Evolutionary conservation across 2,888 invertebrate genomes (phyloP), one percentile per base, ranked within the genome.

Genomic region (Cheiracanthium punctorium): DNA sequence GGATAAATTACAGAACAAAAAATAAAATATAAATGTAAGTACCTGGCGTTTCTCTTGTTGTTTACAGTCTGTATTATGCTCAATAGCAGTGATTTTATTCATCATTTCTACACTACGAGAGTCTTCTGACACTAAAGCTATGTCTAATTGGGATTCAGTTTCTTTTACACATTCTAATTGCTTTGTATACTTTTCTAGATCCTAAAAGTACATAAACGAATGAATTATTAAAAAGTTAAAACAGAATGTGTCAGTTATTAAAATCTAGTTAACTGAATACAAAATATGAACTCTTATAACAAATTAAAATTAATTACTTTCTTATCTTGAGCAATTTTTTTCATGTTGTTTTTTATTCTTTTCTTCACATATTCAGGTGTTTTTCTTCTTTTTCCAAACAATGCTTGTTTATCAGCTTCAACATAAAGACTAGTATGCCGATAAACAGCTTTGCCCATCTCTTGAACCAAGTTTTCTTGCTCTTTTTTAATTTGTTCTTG

Each of bases 381-480:
- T 52, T 71, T 80, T 37, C 43, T 80, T 37, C 76, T 86, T 37
- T 75, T 80, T 17, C 80, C 86, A 52, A 75, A 76, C 12, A 86
- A 37, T 14, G 71, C 41, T 28, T 86, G 80, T 24, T 80, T 86
- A 65, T 86, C 80, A 37, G 86, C 86, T 71, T 86, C 80, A 20
- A 86, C 65, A 67, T 80, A 86, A 4, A 86, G 37, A 48, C 28
- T 65, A 24, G 86, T 76, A 30, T 86, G 80, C 8, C 30, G 41
- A 24, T 80, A 75, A 37, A 76, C 86, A 41, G 80, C 86, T 75
- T 71, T 70, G 8, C n/a, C 20, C 71, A 86, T 65, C n/a, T 80
- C 65, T 71, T 75, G n/a, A 20, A 64, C 75, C 33, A 80, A 29
- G 8, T n/a, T 52, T 30, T 80, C 86, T 37, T 80, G 75, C n/a